phyloP scores from a whole-genome alignment of 2,113 vertebrate genomes.

The Neodon shergylaensis region DNA sequence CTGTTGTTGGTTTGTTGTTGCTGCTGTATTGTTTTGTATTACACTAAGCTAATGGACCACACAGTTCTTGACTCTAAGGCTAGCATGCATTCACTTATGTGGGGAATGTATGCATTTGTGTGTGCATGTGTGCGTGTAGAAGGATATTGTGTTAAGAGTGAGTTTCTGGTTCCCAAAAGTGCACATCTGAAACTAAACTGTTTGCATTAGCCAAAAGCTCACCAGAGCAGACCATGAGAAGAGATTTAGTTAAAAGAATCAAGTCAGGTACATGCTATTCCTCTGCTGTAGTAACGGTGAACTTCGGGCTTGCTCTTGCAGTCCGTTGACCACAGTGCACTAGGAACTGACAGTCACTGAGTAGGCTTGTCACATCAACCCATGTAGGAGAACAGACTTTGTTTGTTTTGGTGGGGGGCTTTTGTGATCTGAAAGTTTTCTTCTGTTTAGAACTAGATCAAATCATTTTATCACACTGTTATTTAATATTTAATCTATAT shows the following conservation, averaged over 20 bases:
- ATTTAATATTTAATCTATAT: neutral
- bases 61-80: neutral
- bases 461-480: neutral
- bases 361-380: neutral
- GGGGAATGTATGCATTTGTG: neutral
- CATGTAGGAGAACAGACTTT: neutral
- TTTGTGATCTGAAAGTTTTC: neutral
- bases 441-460: neutral
- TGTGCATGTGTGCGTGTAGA: neutral
- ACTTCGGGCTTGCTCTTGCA: neutral
- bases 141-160: neutral
- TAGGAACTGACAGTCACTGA: neutral
- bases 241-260: neutral
- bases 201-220: neutral
- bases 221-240: neutral
- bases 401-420: neutral
- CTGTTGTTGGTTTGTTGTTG: neutral
- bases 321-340: neutral
- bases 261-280: neutral
- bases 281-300: neutral
- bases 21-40: neutral
- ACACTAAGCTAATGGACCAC: neutral
- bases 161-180: constrained; percentile 3
- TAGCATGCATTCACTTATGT: neutral
- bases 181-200: neutral